phyloP scores from a whole-genome alignment of 1,140 invertebrate genomes.

The Papilio machaon region DNA sequence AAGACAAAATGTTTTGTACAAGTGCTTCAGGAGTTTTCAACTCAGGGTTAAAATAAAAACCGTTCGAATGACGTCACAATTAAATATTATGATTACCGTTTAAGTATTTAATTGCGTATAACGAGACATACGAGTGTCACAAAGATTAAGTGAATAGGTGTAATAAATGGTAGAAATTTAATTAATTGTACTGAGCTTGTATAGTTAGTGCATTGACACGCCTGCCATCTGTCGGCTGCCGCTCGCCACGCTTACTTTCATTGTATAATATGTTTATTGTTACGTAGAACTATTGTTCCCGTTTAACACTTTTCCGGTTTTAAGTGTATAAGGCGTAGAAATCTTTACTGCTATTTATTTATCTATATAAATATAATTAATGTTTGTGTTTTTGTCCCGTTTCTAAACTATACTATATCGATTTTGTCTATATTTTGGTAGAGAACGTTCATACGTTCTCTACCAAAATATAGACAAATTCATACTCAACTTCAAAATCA shows the following conservation, averaged over 20 bases:
- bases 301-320: conserved; percentile 3
- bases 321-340: background rate
- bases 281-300: conserved; percentile 9
- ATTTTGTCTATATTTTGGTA: too few relatives aligned
- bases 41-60: too few relatives aligned
- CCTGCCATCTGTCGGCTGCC: background rate
- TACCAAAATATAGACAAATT: too few relatives aligned
- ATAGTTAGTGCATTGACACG: conserved; percentile 15
- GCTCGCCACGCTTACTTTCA: conserved; percentile 23
- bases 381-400: too few relatives aligned
- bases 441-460: too few relatives aligned
- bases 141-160: background rate
- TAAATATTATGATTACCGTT: too few relatives aligned
- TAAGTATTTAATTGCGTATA: too few relatives aligned
- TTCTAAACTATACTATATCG: too few relatives aligned
- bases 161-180: background rate
- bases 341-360: background rate
- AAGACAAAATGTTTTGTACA: too few relatives aligned
- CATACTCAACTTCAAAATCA: too few relatives aligned
- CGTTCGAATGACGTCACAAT: too few relatives aligned
- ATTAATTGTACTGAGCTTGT: background rate
- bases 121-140: background rate
- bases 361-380: background rate
- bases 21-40: too few relatives aligned
- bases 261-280: conserved; percentile 6